These are phyloP conservation scores for Tachina grossa DNA, from an alignment of 2,888 invertebrate species.

Conservation along the genomic window DNA sequence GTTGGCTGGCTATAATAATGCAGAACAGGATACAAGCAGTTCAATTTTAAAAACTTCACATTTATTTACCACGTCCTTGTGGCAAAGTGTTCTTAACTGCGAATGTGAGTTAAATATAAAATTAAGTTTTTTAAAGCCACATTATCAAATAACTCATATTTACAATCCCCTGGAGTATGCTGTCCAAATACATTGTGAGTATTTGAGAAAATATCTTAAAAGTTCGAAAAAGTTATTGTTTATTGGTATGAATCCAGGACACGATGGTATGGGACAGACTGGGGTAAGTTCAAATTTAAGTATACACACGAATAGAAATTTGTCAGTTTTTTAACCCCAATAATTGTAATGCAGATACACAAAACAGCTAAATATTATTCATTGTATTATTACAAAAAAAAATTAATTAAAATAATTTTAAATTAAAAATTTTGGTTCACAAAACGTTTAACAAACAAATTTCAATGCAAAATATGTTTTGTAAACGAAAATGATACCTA, in stretches of 20 bases:
- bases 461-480: no score
- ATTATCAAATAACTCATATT: slow-evolving; percentile 80
- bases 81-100: slow-evolving; percentile 78
- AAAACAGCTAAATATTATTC: no score
- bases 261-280: slow-evolving; percentile 97
- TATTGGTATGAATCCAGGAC: slow-evolving; percentile 98
- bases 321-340: neutral
- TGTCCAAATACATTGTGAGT: slow-evolving; percentile 88
- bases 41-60: slow-evolving; percentile 38
- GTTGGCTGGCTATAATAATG: neutral
- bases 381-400: no score
- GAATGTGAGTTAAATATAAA: slow-evolving; percentile 77
- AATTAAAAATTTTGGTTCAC: no score
- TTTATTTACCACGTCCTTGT: slow-evolving; percentile 75
- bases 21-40: neutral
- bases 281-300: slow-evolving; percentile 86
- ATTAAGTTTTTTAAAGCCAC: slow-evolving; percentile 44
- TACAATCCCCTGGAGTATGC: slow-evolving; percentile 96
- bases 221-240: slow-evolving; percentile 89
- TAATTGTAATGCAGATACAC: neutral
- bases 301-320: neutral
- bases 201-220: slow-evolving; percentile 88
- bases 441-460: no score
- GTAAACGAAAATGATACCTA: no score
- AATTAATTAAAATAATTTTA: no score